Evolutionary conservation across 2,113 vertebrate genomes (phyloP), one percentile per base, ranked within the genome.

Genomic region (Cololabis saira): DNA sequence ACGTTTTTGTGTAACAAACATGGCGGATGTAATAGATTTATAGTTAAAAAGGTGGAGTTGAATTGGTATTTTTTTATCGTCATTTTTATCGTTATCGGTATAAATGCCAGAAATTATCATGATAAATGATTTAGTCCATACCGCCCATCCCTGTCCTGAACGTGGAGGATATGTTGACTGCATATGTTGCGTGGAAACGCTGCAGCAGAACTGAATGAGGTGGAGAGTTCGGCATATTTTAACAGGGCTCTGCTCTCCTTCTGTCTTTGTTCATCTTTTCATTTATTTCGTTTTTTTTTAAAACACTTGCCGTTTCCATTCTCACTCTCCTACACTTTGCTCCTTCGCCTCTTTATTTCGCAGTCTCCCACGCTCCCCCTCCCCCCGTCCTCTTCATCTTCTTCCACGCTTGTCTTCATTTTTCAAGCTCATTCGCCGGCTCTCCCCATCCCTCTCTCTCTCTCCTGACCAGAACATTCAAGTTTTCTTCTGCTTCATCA

Each of bases 391-490:
- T 22, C 5, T n/a, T 19, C 27, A 8, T 14, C 16, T 41, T 41
- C 13, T 8, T 42, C 51, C 16, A 21, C 18, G 2, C 16, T 47
- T 47, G 54, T 41, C 66, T 71, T 12, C 10, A 13, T 24, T 41
- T 27, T 61, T 73, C 47, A 63, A 47, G 50, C 73, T 24, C 45
- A 4, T 51, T 49, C 40, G 22, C 33, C 33, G 10, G 33, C 33
- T 37, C 33, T 37, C 33, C 5, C 33, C 33, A 37, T 11, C 33
- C 10, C 65, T 15, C 1, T 1, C 17, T 33, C 18, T 27, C 64
- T 7, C 42, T 61, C 43, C 61, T 40, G 74, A 78, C 71, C 43
- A 24, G 74, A 79, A 77, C 65, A 68, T 75, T 80, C 58, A 65
- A 18, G 43, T 71, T 55, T 68, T 12, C 50, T 66, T 70, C 56